phyloP scores from a whole-genome alignment of 2,797 vertebrate species.

The Xiphophorus birchmanni region DNA sequence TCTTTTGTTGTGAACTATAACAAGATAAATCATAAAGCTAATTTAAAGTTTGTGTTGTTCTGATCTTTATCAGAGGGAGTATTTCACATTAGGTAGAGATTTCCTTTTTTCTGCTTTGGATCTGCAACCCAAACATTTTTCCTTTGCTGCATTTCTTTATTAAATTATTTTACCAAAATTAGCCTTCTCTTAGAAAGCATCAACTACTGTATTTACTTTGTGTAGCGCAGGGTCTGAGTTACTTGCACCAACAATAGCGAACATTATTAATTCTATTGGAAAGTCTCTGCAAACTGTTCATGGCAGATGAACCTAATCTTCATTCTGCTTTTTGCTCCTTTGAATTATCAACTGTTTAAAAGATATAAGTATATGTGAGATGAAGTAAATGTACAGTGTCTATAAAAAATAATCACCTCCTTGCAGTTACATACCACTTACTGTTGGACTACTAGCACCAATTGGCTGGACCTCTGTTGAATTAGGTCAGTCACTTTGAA shows the following conservation, averaged over 20 bases:
- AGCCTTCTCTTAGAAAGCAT: not conserved
- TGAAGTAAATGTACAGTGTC: not conserved
- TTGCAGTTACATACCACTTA: too few relatives aligned
- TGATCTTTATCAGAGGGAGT: not conserved
- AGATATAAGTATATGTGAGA: not conserved
- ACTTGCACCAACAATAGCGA: not conserved
- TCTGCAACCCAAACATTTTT: not conserved
- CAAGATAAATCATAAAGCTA: not conserved
- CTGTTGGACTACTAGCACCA: too few relatives aligned
- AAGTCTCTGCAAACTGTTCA: not conserved
- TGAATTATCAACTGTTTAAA: not conserved
- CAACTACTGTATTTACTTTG: not conserved
- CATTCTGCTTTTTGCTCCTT: not conserved
- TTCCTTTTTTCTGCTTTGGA: not conserved
- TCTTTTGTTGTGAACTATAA: not conserved
- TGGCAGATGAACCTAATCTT: not conserved
- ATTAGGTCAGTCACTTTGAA: too few relatives aligned
- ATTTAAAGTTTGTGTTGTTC: not conserved
- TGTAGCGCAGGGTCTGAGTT: not conserved
- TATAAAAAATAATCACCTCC: too few relatives aligned
- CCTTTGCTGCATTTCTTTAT: not conserved
- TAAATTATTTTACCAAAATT: not conserved
- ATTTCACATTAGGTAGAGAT: not conserved
- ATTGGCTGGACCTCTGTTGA: too few relatives aligned
- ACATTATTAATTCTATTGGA: not conserved